A percentile compares a stretch with the other conserved stretches of the same genome.
These are phyloP conservation scores for human DNA, from an alignment of 2,113 vertebrate species.

Conservation along the genomic window GRCh38 chr5:148441001-148441500, in stretches of 20 bases:
- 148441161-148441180: constrained; percentile 96
- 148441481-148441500: not conserved
- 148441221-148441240: constrained; percentile 98
- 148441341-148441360: not conserved
- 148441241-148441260: constrained; percentile 77
- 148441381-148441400: not conserved
- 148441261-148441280: not conserved
- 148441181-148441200: constrained; percentile 96
- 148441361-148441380: not conserved
- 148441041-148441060: not conserved
- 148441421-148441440: not conserved
- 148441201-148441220: constrained; percentile 97
- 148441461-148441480: not conserved
- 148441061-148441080: fast-evolving
- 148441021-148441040: not conserved
- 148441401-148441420: not conserved
- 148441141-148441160: constrained; percentile 98
- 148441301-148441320: constrained; percentile 3
- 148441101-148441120: not conserved
- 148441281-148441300: not conserved
- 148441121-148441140: constrained; percentile 94
- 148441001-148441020: not conserved
- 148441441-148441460: not conserved
- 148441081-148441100: fast-evolving
- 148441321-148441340: not conserved